phyloP scores from a whole-genome alignment of 1,140 invertebrate species.

The Carposina sasakii region DNA sequence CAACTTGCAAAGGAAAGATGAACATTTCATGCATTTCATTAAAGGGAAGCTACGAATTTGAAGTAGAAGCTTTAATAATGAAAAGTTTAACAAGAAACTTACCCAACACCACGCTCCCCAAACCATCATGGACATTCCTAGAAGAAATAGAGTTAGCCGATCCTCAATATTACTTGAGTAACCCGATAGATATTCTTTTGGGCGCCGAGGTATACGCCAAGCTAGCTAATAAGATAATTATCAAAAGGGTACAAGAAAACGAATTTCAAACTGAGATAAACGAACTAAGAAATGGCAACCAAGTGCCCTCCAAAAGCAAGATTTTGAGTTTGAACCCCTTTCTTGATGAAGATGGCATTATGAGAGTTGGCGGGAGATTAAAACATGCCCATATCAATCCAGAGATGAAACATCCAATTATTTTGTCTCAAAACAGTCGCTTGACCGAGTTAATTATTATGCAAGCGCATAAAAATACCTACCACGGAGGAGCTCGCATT shows the following conservation, averaged over 20 bases:
- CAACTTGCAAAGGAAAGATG: neutral
- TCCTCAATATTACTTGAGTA: conserved; percentile 2
- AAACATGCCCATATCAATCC: conserved; percentile 3
- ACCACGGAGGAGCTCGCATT: conserved; percentile 30
- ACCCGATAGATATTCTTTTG: neutral
- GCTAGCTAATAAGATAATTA: conserved; percentile 5
- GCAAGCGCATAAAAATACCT: conserved; percentile 16
- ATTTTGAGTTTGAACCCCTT: conserved; percentile 13
- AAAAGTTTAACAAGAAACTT: conserved; percentile 4
- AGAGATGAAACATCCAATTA: conserved; percentile 17
- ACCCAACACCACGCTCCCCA: conserved; percentile 1
- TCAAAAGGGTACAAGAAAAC: conserved; percentile 12
- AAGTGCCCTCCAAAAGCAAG: conserved; percentile 5
- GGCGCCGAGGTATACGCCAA: conserved; percentile 3
- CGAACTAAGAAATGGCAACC: neutral
- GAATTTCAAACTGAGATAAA: conserved; percentile 11
- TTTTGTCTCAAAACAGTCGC: conserved; percentile 14
- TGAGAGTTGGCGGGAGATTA: conserved; percentile 32
- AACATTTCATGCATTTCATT: neutral
- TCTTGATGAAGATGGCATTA: conserved; percentile 11
- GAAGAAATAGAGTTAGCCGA: conserved; percentile 6
- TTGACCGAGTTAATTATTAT: conserved; percentile 24
- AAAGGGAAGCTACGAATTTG: neutral
- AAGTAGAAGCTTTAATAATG: conserved; percentile 3
- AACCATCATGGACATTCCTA: neutral